These are phyloP conservation scores for Drosophila testacea DNA, from an alignment of 2,888 invertebrate genomes.

Conservation along the genomic window DNA sequence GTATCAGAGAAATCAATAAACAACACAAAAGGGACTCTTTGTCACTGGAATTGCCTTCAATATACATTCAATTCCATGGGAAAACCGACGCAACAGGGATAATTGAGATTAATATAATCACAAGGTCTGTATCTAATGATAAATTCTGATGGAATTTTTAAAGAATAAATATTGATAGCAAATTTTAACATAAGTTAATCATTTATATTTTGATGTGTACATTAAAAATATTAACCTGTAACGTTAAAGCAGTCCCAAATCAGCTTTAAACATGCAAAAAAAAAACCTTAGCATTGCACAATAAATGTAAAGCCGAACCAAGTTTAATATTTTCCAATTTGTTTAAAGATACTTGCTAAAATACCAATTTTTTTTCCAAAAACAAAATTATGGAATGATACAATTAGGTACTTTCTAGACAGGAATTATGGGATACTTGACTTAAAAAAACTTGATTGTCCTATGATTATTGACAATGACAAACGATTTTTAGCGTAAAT, in stretches of 20 bases:
- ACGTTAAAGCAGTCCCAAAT: background rate
- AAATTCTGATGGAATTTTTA: background rate
- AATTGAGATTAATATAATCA: constrained; percentile 9
- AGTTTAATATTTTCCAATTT: background rate
- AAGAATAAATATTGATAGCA: background rate
- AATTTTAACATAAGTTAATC: background rate
- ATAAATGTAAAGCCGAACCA: background rate
- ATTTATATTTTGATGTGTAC: background rate
- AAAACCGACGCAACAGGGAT: background rate
- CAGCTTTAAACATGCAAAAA: background rate
- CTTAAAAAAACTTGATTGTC: constrained; percentile 8
- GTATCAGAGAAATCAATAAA: constrained; percentile 18
- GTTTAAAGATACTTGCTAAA: background rate
- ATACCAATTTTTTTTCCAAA: background rate
- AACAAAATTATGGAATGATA: constrained; percentile 6
- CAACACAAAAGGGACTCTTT: background rate
- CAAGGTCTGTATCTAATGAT: background rate
- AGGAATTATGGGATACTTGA: constrained; percentile 22
- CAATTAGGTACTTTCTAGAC: constrained; percentile 12
- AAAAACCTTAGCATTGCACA: background rate
- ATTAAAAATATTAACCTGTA: background rate
- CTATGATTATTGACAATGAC: constrained; percentile 23
- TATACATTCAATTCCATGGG: background rate
- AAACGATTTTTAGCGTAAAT: constrained; percentile 12
- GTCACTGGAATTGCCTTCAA: background rate